These are phyloP conservation scores for Crematogaster levior DNA, from an alignment of 2,888 invertebrate genomes.

Conservation along the genomic window DNA sequence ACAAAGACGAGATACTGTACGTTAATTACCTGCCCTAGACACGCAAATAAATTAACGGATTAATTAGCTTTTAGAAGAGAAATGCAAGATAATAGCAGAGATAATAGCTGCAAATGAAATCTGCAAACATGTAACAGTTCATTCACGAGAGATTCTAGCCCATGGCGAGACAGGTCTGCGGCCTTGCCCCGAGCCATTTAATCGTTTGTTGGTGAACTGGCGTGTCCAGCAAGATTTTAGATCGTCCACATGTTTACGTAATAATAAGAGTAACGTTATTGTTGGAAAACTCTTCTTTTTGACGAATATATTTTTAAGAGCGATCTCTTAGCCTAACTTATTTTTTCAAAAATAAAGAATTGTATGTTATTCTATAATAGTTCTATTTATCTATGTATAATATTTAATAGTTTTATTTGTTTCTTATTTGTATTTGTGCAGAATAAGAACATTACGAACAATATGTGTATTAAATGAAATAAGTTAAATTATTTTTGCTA, in stretches of 20 bases:
- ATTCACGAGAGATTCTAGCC: constrained; percentile 81
- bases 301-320: not conserved
- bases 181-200: constrained; percentile 82
- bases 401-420: too few relatives aligned
- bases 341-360: not conserved
- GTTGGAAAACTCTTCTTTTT: constrained; percentile 32
- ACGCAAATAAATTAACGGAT: constrained; percentile 7
- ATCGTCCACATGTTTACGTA: constrained; percentile 59
- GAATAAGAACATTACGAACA: not conserved
- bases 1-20: too few relatives aligned
- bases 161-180: constrained; percentile 81
- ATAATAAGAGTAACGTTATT: constrained; percentile 34
- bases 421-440: too few relatives aligned
- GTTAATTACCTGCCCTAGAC: not conserved
- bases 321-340: not conserved
- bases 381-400: too few relatives aligned
- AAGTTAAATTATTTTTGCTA: not conserved
- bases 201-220: constrained; percentile 67
- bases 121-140: constrained; percentile 75
- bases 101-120: constrained; percentile 57
- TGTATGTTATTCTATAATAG: too few relatives aligned
- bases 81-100: not conserved
- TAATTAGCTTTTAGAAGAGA: constrained; percentile 1
- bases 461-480: not conserved
- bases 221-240: constrained; percentile 58